Percentiles rank a stretch among this genome's conserved stretches.
phyloP scores from a whole-genome alignment of 2,888 invertebrate species.

The Meteorus cinctellus region DNA sequence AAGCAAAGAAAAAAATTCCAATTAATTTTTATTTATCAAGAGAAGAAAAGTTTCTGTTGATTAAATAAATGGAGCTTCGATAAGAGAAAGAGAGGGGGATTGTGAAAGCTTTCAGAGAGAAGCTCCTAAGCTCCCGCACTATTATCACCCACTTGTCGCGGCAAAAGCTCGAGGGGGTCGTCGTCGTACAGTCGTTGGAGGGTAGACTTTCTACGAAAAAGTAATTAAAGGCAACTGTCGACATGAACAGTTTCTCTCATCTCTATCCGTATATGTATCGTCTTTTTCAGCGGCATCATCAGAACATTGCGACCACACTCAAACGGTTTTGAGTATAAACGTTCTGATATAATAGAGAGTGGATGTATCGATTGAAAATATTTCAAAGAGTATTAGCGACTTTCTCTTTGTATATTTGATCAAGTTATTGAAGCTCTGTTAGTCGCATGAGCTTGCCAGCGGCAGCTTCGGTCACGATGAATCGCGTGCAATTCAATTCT shows the following conservation, averaged over 20 bases:
- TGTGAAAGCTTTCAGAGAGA: not conserved
- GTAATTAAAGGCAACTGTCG: conserved; percentile 38
- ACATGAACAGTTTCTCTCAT: conserved; percentile 16
- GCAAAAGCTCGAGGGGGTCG: conserved; percentile 24
- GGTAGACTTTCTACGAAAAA: conserved; percentile 10
- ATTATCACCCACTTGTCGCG: conserved; percentile 32
- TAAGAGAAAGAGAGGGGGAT: not conserved
- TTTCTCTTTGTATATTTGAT: too few relatives aligned
- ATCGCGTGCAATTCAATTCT: too few relatives aligned
- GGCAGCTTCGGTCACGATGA: too few relatives aligned
- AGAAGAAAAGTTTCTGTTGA: not conserved
- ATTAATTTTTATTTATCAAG: not conserved
- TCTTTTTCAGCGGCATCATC: not conserved
- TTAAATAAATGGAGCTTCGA: conserved; percentile 13
- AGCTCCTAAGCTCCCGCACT: conserved; percentile 9
- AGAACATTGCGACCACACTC: conserved; percentile 5
- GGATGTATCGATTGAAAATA: too few relatives aligned
- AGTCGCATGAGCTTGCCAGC: too few relatives aligned
- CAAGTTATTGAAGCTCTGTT: too few relatives aligned
- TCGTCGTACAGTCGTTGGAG: conserved; percentile 1
- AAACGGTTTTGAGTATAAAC: not conserved
- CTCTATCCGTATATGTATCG: not conserved
- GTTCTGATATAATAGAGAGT: not conserved
- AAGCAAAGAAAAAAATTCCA: not conserved
- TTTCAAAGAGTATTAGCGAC: too few relatives aligned